Evolutionary conservation across 1,140 invertebrate genomes (phyloP), one percentile per base, ranked within the genome.

Genomic region (Lasioglossum albipes): DNA sequence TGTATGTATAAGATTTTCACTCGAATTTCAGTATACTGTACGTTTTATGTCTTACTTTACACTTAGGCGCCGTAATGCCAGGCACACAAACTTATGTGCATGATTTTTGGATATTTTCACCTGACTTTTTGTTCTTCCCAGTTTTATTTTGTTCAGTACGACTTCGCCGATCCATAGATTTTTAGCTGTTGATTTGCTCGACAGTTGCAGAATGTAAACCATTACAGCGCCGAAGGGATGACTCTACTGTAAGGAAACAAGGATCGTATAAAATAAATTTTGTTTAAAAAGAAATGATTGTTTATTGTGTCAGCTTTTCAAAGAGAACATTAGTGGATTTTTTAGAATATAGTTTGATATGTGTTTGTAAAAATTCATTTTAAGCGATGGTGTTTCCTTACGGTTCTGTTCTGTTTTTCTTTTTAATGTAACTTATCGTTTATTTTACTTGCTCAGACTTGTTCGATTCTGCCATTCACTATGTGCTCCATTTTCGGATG

Each of bases 391-490:
- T 45, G 70, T 74, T 74, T 49, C 42, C n/a, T 2, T 57, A 45
- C 12, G 59, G 22, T 66, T 36, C 5, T 20, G n/a, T 62, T 22
- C 9, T 59, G 20, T 79, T 65, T 67, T 7, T 65, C 45, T 20
- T 74, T 22, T 79, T 49, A 36, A 7, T 42, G 36, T 64, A 73
- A 54, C 22, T 49, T 79, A 52, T 65, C 22, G 52, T 66, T 79
- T 27, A 57, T 79, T 74, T 73, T 54, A 74, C 57, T 74, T 79
- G 70, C 70, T 74, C 71, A 66, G 77, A 66, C 20, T 59, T 66
- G 49, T 57, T 62, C 71, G 71, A 74, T 59, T 79, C 64, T 79
- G 77, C 70, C 77, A 79, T 79, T 66, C 77, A 66, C 36, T 22
- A 18, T 69, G 18, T 20, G 20, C 18, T 36, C n/a, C 27, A 27